A percentile compares a stretch with the other conserved stretches of the same genome.
Evolutionary conservation across 2,888 invertebrate species (phyloP).

Genomic region (Thereva nobilitata): DNA sequence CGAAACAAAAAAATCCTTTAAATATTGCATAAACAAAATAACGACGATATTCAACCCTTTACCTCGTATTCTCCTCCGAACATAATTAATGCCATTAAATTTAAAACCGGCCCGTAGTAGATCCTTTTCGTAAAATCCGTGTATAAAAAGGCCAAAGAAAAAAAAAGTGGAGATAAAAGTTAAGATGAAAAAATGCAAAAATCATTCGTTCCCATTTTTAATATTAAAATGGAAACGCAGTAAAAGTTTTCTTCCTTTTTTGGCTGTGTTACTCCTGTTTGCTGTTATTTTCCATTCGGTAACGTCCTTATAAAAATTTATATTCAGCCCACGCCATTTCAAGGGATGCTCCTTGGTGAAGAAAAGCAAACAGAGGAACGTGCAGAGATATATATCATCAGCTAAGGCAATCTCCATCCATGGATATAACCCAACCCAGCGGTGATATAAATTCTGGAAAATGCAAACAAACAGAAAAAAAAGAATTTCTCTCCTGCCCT

Average conservation of each 20-base stretch:
- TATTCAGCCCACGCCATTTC: conserved; percentile 33
- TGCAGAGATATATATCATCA: conserved; percentile 26
- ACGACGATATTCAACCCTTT: no score
- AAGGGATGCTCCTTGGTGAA: conserved; percentile 13
- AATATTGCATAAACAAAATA: no score
- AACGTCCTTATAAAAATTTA: conserved; percentile 29
- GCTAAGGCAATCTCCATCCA: conserved; percentile 30
- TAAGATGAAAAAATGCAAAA: no score
- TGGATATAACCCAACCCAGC: conserved; percentile 25
- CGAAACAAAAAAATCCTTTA: no score
- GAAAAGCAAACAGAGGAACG: conserved; percentile 25
- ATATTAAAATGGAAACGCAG: conserved; percentile 23
- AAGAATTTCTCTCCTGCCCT: conserved; percentile 1
- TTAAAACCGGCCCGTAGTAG: no score
- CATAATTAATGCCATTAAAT: no score
- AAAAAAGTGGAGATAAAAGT: no score
- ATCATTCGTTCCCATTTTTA: background rate
- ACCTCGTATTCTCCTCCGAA: no score
- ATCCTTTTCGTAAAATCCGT: no score
- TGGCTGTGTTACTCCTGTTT: background rate
- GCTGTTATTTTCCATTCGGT: conserved; percentile 18
- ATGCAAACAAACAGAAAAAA: conserved; percentile 28
- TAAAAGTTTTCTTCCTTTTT: conserved; percentile 5
- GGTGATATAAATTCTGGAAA: conserved; percentile 28
- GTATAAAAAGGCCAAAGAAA: no score